Evolutionary conservation across 2,113 vertebrate genomes (phyloP).

Genomic region (Pelvicachromis taeniatus): DNA sequence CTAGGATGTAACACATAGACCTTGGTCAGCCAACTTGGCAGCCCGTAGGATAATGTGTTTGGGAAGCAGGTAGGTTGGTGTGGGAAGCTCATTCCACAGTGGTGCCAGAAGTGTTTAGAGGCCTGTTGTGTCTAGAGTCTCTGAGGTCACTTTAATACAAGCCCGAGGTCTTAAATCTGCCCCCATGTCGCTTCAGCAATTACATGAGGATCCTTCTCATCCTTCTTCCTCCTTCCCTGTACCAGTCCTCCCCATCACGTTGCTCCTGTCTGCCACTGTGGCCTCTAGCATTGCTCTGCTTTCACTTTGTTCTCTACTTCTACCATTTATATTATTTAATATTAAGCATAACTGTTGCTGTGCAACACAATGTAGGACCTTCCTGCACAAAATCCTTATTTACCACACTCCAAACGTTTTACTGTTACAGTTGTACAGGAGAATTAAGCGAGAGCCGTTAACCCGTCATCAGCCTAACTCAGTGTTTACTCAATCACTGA

Average conservation of each 20-base stretch:
- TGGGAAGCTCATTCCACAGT: slow-evolving; percentile 63
- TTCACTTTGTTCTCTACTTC: slow-evolving; percentile 52
- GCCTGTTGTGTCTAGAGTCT: slow-evolving; percentile 61
- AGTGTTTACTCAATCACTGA: slow-evolving; percentile 41
- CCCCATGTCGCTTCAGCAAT: slow-evolving; percentile 52
- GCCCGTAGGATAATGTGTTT: not conserved
- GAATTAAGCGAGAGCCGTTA: not conserved
- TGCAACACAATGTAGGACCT: not conserved
- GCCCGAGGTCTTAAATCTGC: slow-evolving; percentile 38
- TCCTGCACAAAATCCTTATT: not conserved
- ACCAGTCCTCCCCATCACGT: not conserved
- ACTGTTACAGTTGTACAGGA: not conserved
- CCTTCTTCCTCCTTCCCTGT: slow-evolving; percentile 6
- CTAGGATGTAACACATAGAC: not conserved
- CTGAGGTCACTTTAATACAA: slow-evolving; percentile 69
- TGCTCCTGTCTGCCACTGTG: not conserved
- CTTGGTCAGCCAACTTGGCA: not conserved
- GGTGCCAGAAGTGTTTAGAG: slow-evolving; percentile 64
- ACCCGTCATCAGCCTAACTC: slow-evolving; percentile 3
- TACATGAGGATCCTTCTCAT: slow-evolving; percentile 41
- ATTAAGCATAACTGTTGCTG: not conserved
- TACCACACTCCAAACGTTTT: not conserved
- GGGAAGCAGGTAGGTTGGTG: not conserved
- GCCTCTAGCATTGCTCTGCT: slow-evolving; percentile 2
- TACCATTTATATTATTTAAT: not conserved